phyloP scores from a whole-genome alignment of 30 jellyfish, hydroid and myxozoan genomes.

The Chironex yamaguchii region DNA sequence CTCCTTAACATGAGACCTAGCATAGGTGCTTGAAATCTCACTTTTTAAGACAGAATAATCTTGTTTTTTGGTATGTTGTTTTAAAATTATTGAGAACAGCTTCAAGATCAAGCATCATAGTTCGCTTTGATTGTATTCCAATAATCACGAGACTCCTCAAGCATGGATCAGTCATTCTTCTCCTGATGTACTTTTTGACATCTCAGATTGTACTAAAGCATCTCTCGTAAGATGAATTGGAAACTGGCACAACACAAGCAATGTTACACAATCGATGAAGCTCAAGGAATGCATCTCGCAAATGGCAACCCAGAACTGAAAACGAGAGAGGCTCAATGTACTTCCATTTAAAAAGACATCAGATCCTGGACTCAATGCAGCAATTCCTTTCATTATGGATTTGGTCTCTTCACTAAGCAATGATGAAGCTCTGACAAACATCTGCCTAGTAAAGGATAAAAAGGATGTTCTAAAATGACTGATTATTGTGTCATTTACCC shows the following conservation, averaged over 20 bases:
- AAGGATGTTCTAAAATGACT: no score
- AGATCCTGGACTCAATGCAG: no score
- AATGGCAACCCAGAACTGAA: background rate
- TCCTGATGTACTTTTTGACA: background rate
- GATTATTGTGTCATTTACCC: no score
- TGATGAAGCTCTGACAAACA: no score
- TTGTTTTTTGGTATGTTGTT: background rate
- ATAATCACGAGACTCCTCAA: background rate
- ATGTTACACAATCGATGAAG: background rate
- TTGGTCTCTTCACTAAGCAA: no score
- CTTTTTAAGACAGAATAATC: no score
- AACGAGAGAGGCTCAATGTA: conserved; percentile 15
- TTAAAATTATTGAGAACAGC: background rate
- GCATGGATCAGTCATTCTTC: conserved; percentile 6
- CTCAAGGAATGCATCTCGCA: conserved; percentile 4
- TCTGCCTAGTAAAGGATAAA: no score
- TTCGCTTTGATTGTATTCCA: conserved; percentile 4
- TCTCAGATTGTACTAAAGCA: background rate
- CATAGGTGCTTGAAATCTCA: no score
- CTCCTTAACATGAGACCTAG: no score
- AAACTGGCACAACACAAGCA: background rate
- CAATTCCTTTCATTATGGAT: no score
- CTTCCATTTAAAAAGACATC: no score
- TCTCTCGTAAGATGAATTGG: background rate
- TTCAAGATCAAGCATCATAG: conserved; percentile 6